These are phyloP conservation scores for Leucophora obtusa DNA, from an alignment of 2,888 invertebrate species.

Conservation along the genomic window DNA sequence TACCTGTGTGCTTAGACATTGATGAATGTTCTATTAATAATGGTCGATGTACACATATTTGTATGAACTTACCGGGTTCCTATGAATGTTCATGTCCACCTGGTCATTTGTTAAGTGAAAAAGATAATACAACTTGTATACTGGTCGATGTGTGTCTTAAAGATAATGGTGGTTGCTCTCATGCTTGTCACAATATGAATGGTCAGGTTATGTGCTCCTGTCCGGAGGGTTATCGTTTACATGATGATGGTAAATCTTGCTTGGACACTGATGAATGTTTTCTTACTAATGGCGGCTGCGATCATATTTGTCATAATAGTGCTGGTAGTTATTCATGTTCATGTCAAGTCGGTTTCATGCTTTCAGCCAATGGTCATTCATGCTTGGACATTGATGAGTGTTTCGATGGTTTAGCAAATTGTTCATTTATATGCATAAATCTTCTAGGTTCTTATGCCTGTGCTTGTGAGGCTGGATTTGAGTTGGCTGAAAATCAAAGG, in stretches of 20 bases:
- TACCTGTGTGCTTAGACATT: conserved; percentile 77
- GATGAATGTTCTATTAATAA: conserved; percentile 78
- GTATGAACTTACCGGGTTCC: conserved; percentile 74
- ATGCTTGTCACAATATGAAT: conserved; percentile 77
- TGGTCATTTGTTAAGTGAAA: conserved; percentile 68
- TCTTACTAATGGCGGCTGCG: conserved; percentile 81
- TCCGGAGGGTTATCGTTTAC: conserved; percentile 80
- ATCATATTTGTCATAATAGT: conserved; percentile 80
- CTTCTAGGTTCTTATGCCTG: conserved; percentile 79
- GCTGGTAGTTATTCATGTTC: conserved; percentile 80
- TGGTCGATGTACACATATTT: conserved; percentile 79
- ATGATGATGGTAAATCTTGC: conserved; percentile 76
- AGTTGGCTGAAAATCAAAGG: conserved; percentile 73
- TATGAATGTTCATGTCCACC: conserved; percentile 74
- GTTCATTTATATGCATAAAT: conserved; percentile 81
- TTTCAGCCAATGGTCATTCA: conserved; percentile 72
- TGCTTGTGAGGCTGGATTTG: conserved; percentile 79
- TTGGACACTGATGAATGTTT: conserved; percentile 80
- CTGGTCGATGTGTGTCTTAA: conserved; percentile 80
- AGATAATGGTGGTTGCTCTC: conserved; percentile 78
- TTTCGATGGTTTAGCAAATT: conserved; percentile 79
- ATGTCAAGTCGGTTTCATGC: conserved; percentile 79
- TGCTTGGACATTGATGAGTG: conserved; percentile 82
- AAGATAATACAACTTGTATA: conserved; percentile 75
- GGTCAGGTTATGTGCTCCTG: conserved; percentile 81